These are phyloP conservation scores for Temnothorax ravouxi DNA, from an alignment of 2,888 invertebrate species.

Conservation along the genomic window DNA sequence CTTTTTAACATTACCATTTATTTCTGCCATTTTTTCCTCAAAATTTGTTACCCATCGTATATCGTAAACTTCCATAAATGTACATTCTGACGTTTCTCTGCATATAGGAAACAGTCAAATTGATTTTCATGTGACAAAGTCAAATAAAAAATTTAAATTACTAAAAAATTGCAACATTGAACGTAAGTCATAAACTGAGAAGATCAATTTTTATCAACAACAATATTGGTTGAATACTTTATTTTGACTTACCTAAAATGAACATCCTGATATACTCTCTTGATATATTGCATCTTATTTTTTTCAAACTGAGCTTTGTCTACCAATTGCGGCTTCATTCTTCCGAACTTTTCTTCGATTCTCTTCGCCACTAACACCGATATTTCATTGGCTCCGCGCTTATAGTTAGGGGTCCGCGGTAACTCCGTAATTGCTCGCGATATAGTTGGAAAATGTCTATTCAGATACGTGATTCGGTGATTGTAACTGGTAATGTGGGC, in stretches of 20 bases:
- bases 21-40: conserved; percentile 85
- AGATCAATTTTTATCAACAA: not conserved
- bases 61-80: conserved; percentile 86
- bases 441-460: conserved; percentile 89
- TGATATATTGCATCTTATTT: conserved; percentile 88
- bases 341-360: conserved; percentile 92
- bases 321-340: conserved; percentile 90
- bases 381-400: conserved; percentile 86
- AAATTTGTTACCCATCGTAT: conserved; percentile 85
- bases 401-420: conserved; percentile 88
- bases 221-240: not conserved
- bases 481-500: conserved; percentile 93
- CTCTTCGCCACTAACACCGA: conserved; percentile 88
- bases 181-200: conserved; percentile 31
- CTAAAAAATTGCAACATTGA: not conserved
- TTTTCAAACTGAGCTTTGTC: conserved; percentile 91
- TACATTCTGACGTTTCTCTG: conserved; percentile 86
- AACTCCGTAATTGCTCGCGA: conserved; percentile 89
- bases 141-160: conserved; percentile 48
- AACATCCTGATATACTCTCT: conserved; percentile 89
- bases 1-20: conserved; percentile 73
- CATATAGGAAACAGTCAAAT: conserved; percentile 81
- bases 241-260: conserved; percentile 88
- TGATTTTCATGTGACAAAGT: conserved; percentile 60
- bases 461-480: conserved; percentile 91